Base-by-base conservation (phyloP, 1,140 invertebrate genomes). In the Drosophila nasuta region DNA sequence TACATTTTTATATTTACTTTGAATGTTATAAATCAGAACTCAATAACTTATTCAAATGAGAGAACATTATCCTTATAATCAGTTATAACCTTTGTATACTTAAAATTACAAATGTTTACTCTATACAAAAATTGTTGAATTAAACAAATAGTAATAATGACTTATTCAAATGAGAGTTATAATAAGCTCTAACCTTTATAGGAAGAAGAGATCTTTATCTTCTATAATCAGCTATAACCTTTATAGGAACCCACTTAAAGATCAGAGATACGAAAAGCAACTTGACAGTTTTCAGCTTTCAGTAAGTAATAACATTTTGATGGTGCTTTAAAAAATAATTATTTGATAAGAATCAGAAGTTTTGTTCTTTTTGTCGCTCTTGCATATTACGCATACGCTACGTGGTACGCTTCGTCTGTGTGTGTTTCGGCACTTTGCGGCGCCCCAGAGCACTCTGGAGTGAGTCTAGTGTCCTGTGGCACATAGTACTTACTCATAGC, bases 321-420 rank as follows among this genome's bases (percentile, higher is more conserved):
- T 56, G 33, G 7, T 5, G 41, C 7, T 56, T 33, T 3, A 13
- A 68, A 51, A 41, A 49, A 30, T 68, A 68, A 68, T 68, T 68
- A 68, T 54, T 69, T 62, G 48, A 54, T 62, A 69, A 33, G 35
- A n/a, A 54, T 54, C 35, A 7, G 10, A 33, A 52, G 48, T 51
- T 73, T 58, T 56, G 33, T 35, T 46, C 35, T 51, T 52, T 41
- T 10, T 25, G 20, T 25, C 28, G 15, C 10, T 54, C 33, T 59
- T 20, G 49, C 43, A 70, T 62, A 83, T 89, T 79, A 87, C 77
- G 79, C 78, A 88, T 88, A 89, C 85, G 85, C 78, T 68, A 38
- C 45, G 57, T 89, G 41, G 67, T 62, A 15, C 48, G 35, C n/a
- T 46, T 5, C 2, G 25, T 51, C 69, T 59, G 20, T 60, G 41